Evolutionary conservation across 2,888 invertebrate genomes (phyloP), one percentile per base, ranked within the genome.

Genomic region (Volucella zonaria): DNA sequence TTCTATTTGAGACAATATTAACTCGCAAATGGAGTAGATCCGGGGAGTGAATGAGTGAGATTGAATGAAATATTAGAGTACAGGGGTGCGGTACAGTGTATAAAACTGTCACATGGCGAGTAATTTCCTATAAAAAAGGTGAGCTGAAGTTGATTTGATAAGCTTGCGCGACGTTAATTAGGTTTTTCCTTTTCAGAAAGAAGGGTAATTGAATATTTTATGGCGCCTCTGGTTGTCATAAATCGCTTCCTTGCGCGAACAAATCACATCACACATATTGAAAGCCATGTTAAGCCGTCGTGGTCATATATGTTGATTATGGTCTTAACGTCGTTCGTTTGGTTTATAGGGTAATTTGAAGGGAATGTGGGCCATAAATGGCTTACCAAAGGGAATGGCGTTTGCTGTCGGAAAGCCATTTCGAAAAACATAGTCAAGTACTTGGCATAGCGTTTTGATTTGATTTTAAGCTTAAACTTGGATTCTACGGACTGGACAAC

Each of bases 171-270:
- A 64, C 43, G 43, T 51, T 82, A 73, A 74, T 68, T 75, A 52
- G 83, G 79, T 71, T 83, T 83, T 79, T 59, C 75, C 80, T 59
- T 75, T 70, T 62, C 43, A 66, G 31, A 31, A 31, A 31, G 15
- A 10, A 18, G 47, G 61, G 47, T 56, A 45, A 56, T 82, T 77
- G 56, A 62, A 40, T 31, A 10, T 71, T 83, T 79, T 83, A 83
- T 83, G 75, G 59, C 61, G 56, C 61, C 42, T 47, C 38, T 66
- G 49, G 8, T 38, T 42, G 75, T 45, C 54, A 51, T 71, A 75
- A 73, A 68, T 70, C 59, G 52, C 47, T 68, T 59, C 67, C 58
- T 43, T 61, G 67, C 52, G 68, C 61, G 68, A 58, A 54, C 49
- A 78, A 82, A 82, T 78, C 78, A 68, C 42, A 70, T 68, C 67